These are phyloP conservation scores for Hyposoter dolosus DNA, from an alignment of 2,888 invertebrate species.

Conservation along the genomic window DNA sequence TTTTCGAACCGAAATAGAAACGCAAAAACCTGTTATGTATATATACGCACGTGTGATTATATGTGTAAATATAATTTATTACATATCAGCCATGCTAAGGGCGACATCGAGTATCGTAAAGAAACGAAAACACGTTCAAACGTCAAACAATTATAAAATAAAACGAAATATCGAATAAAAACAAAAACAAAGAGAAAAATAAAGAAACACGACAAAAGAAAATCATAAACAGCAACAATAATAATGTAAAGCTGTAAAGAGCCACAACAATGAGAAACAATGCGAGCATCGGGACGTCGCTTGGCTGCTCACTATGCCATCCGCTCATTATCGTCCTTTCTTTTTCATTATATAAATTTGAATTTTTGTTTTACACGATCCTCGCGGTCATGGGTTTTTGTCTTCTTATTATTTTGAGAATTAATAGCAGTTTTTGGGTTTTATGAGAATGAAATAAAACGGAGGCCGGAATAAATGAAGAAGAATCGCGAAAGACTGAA, in stretches of 20 bases:
- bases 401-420: neutral
- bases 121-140: slow-evolving; percentile 49
- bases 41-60: slow-evolving; percentile 65
- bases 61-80: slow-evolving; percentile 71
- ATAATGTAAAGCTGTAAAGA: slow-evolving; percentile 84
- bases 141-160: slow-evolving; percentile 27
- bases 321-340: slow-evolving; percentile 68
- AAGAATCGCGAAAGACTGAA: slow-evolving; percentile 47
- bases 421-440: neutral
- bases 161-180: slow-evolving; percentile 49
- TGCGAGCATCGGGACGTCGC: slow-evolving; percentile 83
- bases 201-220: slow-evolving; percentile 51
- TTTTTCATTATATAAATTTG: neutral
- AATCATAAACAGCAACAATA: slow-evolving; percentile 81
- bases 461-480: neutral
- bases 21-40: slow-evolving; percentile 73
- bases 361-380: neutral
- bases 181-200: slow-evolving; percentile 45
- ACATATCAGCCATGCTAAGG: slow-evolving; percentile 84
- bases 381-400: neutral
- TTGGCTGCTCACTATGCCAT: slow-evolving; percentile 79
- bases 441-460: neutral
- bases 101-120: slow-evolving; percentile 82
- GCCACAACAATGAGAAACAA: slow-evolving; percentile 85
- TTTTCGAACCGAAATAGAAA: slow-evolving; percentile 68